Conservation (phyloP, 2,888 invertebrate genomes). For the Callinectes sapidus region DNA sequence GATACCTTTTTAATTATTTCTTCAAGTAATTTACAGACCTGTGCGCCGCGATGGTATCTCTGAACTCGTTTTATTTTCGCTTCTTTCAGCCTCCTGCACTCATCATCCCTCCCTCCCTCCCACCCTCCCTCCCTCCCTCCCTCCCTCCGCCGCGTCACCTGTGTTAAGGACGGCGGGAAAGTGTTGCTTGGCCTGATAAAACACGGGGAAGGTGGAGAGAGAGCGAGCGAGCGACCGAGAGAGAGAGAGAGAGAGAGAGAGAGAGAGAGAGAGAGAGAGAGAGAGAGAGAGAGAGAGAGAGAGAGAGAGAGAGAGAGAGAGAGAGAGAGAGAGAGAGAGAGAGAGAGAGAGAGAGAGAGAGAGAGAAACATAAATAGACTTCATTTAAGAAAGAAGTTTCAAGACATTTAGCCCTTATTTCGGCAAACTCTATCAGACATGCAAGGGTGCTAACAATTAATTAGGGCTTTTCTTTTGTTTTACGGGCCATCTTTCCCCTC, state of each 20-base stretch:
- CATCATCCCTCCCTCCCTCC: neutral
- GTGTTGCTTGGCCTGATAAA: neutral
- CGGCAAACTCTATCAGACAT: too few relatives aligned
- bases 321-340: neutral
- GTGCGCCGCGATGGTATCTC: slow-evolving; percentile 17
- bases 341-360: neutral
- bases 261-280: neutral
- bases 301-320: neutral
- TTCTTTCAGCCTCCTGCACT: slow-evolving; percentile 8
- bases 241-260: too few relatives aligned
- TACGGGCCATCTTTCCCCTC: too few relatives aligned
- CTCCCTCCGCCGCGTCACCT: neutral
- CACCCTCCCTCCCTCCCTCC: too few relatives aligned
- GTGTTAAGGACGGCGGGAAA: neutral
- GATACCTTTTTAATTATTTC: slow-evolving; percentile 37
- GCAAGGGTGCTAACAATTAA: too few relatives aligned
- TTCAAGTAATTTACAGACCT: slow-evolving; percentile 33
- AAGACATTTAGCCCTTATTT: too few relatives aligned
- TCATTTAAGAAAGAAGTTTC: too few relatives aligned
- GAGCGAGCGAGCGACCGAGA: neutral
- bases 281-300: neutral
- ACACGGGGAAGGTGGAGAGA: neutral
- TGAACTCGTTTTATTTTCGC: slow-evolving; percentile 36
- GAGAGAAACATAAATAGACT: too few relatives aligned
- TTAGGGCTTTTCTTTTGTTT: too few relatives aligned